Evolutionary conservation across 2,888 invertebrate species (phyloP), one percentile per base, ranked within the genome.

Genomic region (Cryptophagus acutangulus): DNA sequence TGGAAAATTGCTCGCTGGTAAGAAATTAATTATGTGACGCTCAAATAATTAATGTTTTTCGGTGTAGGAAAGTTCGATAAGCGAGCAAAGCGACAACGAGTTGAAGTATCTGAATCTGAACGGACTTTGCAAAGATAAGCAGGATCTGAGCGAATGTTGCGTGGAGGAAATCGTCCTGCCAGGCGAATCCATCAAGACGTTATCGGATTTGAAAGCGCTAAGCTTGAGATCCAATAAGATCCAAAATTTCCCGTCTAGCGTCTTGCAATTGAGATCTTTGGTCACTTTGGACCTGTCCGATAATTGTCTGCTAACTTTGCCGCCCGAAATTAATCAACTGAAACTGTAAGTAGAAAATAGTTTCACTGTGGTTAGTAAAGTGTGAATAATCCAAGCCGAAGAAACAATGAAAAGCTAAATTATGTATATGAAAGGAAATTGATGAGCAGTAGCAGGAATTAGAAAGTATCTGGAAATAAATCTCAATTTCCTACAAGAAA

Each of bases 211-310:
- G 38, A 62, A 66, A 52, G 55, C 63, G 33, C 61, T 72, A 40
- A 70, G 68, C 49, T 57, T 74, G 35, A 63, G 73, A 44, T 67
- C 70, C 43, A 84, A 84, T 62, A 72, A 74, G 12, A 74, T 85
- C 36, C 70, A 72, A 35, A 63, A 71, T 17, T 67, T 84, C 45
- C 84, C 85, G 0, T 62, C 67, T 15, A 79, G 79, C 53, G 66
- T 81, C 39, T 72, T 81, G 59, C 71, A 75, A 38, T 67, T 84
- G 43, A 69, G 70, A n/a, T 71, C 76, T 1, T 68, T 85, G 46
- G 77, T 77, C 25, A 75, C 76, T 41, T 73, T 86, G 40, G 82
- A 85, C 63, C 68, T 85, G 48, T 79, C 82, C 33, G 78, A 82
- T 58, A 86, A 86, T 62, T 74, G 74, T 51, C 74, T 86, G 50